These are phyloP conservation scores for Ophion ellenae DNA, from an alignment of 2,888 invertebrate genomes.

Conservation along the genomic window DNA sequence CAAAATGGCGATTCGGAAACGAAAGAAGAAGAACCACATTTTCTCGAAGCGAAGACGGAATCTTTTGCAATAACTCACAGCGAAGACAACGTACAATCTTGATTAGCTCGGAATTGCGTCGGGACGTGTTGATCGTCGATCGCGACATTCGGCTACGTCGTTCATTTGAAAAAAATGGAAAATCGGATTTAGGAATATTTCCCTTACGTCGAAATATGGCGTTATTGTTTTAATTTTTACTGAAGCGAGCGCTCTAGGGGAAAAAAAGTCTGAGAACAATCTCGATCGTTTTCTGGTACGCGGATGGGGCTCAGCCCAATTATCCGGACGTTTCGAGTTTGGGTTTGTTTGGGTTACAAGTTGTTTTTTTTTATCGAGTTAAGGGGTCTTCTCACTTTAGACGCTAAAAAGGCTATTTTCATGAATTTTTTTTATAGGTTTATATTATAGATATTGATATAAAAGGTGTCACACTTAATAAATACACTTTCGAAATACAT, in stretches of 20 bases:
- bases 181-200: background rate
- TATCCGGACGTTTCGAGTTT: too few species aligned
- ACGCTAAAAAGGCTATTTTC: too few species aligned
- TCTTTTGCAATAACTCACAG: background rate
- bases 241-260: background rate
- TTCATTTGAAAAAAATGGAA: background rate
- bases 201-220: background rate
- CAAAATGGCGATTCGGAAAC: constrained; percentile 41
- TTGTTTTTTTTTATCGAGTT: too few species aligned
- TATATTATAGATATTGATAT: too few species aligned
- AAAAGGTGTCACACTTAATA: too few species aligned
- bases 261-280: too few species aligned
- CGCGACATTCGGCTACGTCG: background rate
- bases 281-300: background rate
- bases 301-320: background rate
- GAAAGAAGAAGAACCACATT: constrained; percentile 1
- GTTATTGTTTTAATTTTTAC: background rate
- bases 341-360: too few species aligned
- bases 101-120: background rate
- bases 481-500: too few species aligned
- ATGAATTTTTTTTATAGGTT: too few species aligned
- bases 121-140: background rate
- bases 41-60: constrained; percentile 47
- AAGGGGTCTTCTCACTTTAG: too few species aligned
- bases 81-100: constrained; percentile 47